Evolutionary conservation across 2,888 invertebrate species (phyloP), one percentile per base, ranked within the genome.

Genomic region (Euplagia quadripunctaria): DNA sequence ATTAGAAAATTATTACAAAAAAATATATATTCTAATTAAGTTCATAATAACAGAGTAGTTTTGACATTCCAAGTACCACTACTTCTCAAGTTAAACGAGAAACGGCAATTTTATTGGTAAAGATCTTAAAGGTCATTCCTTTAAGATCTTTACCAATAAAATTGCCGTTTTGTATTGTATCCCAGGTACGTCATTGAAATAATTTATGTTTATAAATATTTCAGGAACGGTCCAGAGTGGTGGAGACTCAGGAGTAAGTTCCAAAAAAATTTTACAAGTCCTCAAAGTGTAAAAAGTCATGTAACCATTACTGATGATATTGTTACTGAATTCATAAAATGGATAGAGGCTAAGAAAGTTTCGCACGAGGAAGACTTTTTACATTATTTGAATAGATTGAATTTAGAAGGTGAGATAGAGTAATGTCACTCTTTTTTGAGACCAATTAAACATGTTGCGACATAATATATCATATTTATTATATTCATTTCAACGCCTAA

Each of bases 151-250:
- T n/a, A n/a, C n/a, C n/a, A 43, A 43, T 43, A 8, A 43, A 43
- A 43, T 4, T 6, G 43, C 4, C 5, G 8, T 43, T 43, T 43
- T 43, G 43, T 43, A 43, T 43, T 43, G 43, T 43, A 43, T 43
- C 43, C 31, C 31, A 31, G 31, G 1, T 2, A 31, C 31, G 31
- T 31, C 31, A 31, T 31, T 31, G 31, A 11, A 20, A 6, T n/a
- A 64, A 43, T 43, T n/a, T n/a, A 2, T 64, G 46, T 49, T 9
- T 49, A 16, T 66, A 51, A 61, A 14, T 69, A 55, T 71, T 96
- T 73, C 83, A 98, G 98, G 63, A 99, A 99, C 91, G 99, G 98
- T 0, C 90, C 96, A 4, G 97, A 98, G 72, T 99, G 99, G 99
- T 97, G 97, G 96, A 96, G 97, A 78, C 92, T 98, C 2, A 96